phyloP scores from a whole-genome alignment of 2,113 vertebrate genomes.

The zebrafish (Danio rerio) region DNA sequence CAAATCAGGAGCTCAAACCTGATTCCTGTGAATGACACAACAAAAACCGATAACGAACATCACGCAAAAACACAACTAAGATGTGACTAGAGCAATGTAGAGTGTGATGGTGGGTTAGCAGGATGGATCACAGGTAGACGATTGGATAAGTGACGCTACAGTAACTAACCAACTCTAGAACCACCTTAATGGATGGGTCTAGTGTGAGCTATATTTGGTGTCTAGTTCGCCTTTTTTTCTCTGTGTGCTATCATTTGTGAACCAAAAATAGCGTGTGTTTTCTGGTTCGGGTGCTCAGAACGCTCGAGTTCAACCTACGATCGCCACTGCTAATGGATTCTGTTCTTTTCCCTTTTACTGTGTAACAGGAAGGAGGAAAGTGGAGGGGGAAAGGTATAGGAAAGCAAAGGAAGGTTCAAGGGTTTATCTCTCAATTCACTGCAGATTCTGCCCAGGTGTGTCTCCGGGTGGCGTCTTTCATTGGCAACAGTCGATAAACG shows the following conservation, averaged over 20 bases:
- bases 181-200: not conserved
- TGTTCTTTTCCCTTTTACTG: conserved; percentile 13
- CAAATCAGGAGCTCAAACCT: conserved; percentile 57
- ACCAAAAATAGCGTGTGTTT: not conserved
- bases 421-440: conserved; percentile 33
- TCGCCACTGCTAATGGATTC: not conserved
- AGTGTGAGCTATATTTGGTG: not conserved
- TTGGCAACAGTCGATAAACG: conserved; percentile 59
- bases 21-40: conserved; percentile 47
- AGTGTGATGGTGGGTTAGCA: not conserved
- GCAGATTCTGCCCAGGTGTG: conserved; percentile 48
- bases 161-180: conserved; percentile 1
- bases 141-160: not conserved
- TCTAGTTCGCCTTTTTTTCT: not conserved
- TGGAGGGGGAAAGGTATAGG: not conserved
- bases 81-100: conserved; percentile 19
- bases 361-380: conserved; percentile 11
- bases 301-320: not conserved
- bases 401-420: not conserved
- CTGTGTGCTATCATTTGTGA: not conserved
- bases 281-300: not conserved
- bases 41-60: conserved; percentile 60
- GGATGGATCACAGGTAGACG: conserved; percentile 1
- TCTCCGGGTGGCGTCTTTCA: conserved; percentile 64
- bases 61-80: conserved; percentile 53